These are phyloP conservation scores for Trichonephila clavata DNA, from an alignment of 1,140 invertebrate genomes.

Conservation along the genomic window DNA sequence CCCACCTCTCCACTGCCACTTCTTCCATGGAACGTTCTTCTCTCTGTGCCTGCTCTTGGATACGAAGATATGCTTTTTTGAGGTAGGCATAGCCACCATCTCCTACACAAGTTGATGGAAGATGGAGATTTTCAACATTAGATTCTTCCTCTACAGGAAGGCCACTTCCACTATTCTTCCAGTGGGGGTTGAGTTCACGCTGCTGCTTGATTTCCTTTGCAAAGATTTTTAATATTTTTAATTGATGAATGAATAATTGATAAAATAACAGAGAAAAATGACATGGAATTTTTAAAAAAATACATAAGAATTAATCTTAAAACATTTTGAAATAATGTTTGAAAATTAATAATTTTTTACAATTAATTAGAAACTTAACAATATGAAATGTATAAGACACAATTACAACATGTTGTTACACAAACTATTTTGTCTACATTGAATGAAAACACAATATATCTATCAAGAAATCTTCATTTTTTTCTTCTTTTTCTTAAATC, in stretches of 20 bases:
- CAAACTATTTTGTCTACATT: no score
- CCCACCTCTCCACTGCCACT: constrained; percentile 85
- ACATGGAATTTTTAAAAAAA: neutral
- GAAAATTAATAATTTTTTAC: no score
- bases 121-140: constrained; percentile 68
- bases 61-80: constrained; percentile 83
- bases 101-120: constrained; percentile 78
- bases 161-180: constrained; percentile 93
- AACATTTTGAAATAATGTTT: no score
- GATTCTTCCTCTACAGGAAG: constrained; percentile 84
- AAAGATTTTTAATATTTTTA: neutral
- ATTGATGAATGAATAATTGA: no score
- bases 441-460: no score
- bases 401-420: no score
- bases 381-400: no score
- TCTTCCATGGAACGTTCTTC: constrained; percentile 84
- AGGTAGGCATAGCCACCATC: constrained; percentile 84
- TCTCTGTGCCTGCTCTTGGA: constrained; percentile 84
- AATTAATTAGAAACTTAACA: no score
- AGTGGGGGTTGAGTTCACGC: constrained; percentile 94
- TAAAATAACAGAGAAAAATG: neutral
- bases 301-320: no score
- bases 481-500: no score
- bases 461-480: no score
- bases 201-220: constrained; percentile 86